Base-by-base conservation (phyloP, 2,888 invertebrate genomes). In the Peribatodes rhomboidaria region DNA sequence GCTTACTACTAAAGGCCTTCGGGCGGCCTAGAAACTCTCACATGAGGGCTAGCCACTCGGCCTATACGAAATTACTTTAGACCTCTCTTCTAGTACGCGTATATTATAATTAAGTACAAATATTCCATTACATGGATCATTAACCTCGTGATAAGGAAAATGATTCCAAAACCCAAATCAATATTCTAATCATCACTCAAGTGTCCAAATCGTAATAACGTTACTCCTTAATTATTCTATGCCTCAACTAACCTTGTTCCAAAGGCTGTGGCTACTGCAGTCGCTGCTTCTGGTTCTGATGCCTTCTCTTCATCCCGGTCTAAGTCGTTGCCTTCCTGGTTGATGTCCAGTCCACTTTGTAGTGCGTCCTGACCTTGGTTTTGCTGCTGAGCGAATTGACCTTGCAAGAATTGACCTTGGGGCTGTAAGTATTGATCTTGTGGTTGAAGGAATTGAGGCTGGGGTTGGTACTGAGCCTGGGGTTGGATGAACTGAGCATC, bases 231-330 rank as follows among this genome's bases (percentile, higher is more conserved):
- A 27, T 27, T 27, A 27, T 27, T 27, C 27, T 27, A 6, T 27
- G 27, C 2, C 27, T 66, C 71, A 27, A 82, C 86, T 83, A 63
- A 92, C 92, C 92, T 91, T 76, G 89, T 64, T 10, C 92, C 93
- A 74, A 92, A 92, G 65, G 90, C 90, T 37, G 91, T 92, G 1
- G 93, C 92, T 0, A 92, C 88, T 1, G 93, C 90, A 3, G 87
- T 88, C 0, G 85, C 89, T 1, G 65, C 27, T 75, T 86, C 49
- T 77, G 74, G n/a, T 42, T 76, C 80, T 0, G 56, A 11, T 1
- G 84, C 80, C 53, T 81, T 77, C 20, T 84, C 82, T 54, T 85
- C 83, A 18, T 70, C 68, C 58, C 82, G 79, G 0, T 90, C 90
- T 7, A 92, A 74, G 13, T 81, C 86, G 69, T 93, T 92, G 0